phyloP scores from a whole-genome alignment of 35 echinoderm and acorn worm species.

The Heliocidaris tuberculata region DNA sequence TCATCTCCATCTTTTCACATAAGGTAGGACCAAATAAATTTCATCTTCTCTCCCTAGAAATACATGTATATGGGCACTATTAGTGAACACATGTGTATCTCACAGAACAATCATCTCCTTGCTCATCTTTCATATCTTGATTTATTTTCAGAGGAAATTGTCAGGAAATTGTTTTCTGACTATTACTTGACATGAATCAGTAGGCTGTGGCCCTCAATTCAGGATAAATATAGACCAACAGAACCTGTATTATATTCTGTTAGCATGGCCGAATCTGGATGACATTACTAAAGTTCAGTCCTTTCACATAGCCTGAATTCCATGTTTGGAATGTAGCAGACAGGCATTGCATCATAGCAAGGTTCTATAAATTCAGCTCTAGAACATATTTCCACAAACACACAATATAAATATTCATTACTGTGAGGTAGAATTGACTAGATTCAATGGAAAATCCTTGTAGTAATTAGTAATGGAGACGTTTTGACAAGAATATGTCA shows the following conservation, averaged over 20 bases:
- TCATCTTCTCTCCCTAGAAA: no score
- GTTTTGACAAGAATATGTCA: no score
- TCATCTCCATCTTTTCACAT: no score
- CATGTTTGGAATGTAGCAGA: not conserved
- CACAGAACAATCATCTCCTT: not conserved
- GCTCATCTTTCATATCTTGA: not conserved
- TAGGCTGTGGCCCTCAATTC: not conserved
- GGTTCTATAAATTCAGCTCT: not conserved
- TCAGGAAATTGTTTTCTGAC: not conserved
- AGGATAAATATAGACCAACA: not conserved
- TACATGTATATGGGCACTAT: no score
- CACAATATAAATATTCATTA: no score
- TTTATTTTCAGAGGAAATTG: conserved; percentile 9
- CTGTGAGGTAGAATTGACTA: no score
- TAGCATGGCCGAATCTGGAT: not conserved
- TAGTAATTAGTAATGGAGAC: no score
- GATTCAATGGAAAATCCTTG: no score
- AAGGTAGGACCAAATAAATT: no score
- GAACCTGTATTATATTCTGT: not conserved
- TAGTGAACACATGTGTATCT: not conserved
- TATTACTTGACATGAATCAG: not conserved
- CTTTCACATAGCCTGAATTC: not conserved
- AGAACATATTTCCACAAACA: not conserved
- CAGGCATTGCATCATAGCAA: not conserved
- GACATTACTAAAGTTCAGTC: not conserved